Conservation (phyloP, 2,113 vertebrate species). For the Connochaetes taurinus region DNA sequence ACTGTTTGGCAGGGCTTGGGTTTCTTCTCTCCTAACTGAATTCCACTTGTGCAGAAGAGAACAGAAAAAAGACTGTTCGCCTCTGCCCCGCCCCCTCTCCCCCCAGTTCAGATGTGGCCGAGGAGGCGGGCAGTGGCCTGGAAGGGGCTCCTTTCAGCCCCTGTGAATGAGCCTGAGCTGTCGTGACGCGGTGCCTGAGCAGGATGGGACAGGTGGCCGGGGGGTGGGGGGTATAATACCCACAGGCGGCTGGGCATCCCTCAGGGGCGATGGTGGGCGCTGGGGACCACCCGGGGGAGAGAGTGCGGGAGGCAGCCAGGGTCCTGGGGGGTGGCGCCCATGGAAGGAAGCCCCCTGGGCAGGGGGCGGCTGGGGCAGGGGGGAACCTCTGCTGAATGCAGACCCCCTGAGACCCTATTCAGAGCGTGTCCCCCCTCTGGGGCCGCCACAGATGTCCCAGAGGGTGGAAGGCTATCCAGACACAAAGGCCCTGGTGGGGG, state of each 20-base stretch:
- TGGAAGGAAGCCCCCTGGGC: neutral
- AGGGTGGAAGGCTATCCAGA: neutral
- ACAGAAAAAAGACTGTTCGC: slow-evolving; percentile 55
- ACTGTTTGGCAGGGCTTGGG: neutral
- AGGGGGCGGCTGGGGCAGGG: accelerated
- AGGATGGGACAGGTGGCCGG: neutral
- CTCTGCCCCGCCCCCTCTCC: neutral
- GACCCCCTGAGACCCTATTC: neutral
- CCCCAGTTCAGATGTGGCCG: neutral
- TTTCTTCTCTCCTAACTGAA: slow-evolving; percentile 33
- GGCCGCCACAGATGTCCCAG: neutral
- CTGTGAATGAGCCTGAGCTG: neutral
- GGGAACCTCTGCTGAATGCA: neutral
- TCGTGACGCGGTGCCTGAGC: neutral
- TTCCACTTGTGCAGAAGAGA: slow-evolving; percentile 35
- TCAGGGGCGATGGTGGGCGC: neutral
- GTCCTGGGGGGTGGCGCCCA: neutral
- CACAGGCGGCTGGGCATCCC: neutral
- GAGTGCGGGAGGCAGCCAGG: neutral
- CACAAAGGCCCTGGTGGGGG: neutral
- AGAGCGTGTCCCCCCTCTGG: neutral
- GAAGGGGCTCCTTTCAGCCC: neutral
- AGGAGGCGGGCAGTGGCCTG: neutral
- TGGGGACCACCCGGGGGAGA: neutral
- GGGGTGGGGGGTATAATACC: neutral